Percentiles rank a stretch among this genome's conserved stretches.
phyloP scores from a whole-genome alignment of 2,888 invertebrate genomes.

The Melanargia galathea region DNA sequence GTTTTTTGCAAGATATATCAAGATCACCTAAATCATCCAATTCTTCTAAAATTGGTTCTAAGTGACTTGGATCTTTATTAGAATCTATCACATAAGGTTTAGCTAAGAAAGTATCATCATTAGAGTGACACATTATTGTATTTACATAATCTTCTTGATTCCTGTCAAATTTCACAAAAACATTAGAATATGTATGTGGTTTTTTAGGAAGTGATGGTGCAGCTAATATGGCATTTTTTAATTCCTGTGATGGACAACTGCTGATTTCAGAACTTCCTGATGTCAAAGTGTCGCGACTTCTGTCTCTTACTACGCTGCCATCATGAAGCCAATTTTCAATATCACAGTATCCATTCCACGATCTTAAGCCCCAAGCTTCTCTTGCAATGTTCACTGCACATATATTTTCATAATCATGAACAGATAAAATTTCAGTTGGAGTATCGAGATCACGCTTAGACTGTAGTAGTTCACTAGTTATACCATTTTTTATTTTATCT shows the following conservation, averaged over 20 bases:
- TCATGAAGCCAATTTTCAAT: constrained; percentile 85
- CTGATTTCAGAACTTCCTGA: constrained; percentile 82
- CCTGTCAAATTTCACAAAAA: constrained; percentile 72
- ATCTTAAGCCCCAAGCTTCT: constrained; percentile 84
- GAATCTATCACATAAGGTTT: constrained; percentile 80
- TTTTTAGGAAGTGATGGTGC: constrained; percentile 75
- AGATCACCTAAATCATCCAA: constrained; percentile 79
- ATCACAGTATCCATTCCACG: constrained; percentile 85
- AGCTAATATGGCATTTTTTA: constrained; percentile 69
- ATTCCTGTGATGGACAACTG: constrained; percentile 73
- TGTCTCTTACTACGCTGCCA: constrained; percentile 83
- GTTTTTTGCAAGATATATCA: constrained; percentile 65
- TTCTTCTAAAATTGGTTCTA: constrained; percentile 82
- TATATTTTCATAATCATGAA: constrained; percentile 86
- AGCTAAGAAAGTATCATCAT: constrained; percentile 77
- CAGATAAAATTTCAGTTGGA: constrained; percentile 82
- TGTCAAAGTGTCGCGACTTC: constrained; percentile 81
- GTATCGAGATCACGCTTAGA: constrained; percentile 78
- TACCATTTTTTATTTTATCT: constrained; percentile 67
- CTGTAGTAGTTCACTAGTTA: constrained; percentile 58
- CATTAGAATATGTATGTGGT: constrained; percentile 73
- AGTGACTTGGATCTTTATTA: constrained; percentile 76
- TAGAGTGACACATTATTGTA: constrained; percentile 74
- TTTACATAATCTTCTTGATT: constrained; percentile 80
- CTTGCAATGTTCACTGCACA: constrained; percentile 85